phyloP scores from a whole-genome alignment of 2,888 invertebrate genomes.

The Latrodectus elegans region DNA sequence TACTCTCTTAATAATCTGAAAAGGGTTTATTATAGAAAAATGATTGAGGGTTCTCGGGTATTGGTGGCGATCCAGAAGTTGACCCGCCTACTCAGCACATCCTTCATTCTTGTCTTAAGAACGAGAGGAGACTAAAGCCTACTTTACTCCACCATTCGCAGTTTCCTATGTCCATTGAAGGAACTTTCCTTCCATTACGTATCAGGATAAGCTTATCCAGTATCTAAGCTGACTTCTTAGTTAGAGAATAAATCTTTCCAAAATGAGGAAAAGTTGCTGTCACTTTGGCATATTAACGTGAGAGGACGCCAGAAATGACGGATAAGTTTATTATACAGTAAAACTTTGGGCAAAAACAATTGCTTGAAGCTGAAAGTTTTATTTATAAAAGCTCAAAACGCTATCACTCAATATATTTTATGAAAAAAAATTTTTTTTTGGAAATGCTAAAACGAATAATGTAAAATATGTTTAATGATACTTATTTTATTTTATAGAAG shows the following conservation, averaged over 20 bases:
- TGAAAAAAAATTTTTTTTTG: no score
- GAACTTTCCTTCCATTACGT: not conserved
- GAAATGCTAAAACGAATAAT: no score
- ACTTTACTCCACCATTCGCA: not conserved
- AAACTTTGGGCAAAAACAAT: not conserved
- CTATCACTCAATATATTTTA: no score
- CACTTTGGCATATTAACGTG: not conserved
- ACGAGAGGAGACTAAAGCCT: constrained; percentile 16
- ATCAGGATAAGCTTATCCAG: not conserved
- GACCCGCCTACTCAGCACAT: not conserved
- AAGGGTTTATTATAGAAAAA: not conserved
- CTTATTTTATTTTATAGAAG: no score
- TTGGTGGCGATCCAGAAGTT: not conserved
- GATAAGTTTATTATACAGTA: not conserved
- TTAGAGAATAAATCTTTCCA: constrained; percentile 21
- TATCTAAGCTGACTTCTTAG: not conserved
- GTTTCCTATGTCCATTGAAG: not conserved
- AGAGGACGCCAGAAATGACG: not conserved
- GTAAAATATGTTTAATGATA: no score
- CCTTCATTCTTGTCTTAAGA: not conserved
- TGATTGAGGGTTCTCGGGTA: not conserved
- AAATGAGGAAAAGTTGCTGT: constrained; percentile 19
- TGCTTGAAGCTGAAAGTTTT: not conserved
- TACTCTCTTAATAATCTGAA: no score
- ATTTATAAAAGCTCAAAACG: no score